Percentiles rank a stretch among this genome's conserved stretches.
These are phyloP conservation scores for Lepus townsendii DNA, from an alignment of 2,797 vertebrate genomes.

Conservation along the genomic window DNA sequence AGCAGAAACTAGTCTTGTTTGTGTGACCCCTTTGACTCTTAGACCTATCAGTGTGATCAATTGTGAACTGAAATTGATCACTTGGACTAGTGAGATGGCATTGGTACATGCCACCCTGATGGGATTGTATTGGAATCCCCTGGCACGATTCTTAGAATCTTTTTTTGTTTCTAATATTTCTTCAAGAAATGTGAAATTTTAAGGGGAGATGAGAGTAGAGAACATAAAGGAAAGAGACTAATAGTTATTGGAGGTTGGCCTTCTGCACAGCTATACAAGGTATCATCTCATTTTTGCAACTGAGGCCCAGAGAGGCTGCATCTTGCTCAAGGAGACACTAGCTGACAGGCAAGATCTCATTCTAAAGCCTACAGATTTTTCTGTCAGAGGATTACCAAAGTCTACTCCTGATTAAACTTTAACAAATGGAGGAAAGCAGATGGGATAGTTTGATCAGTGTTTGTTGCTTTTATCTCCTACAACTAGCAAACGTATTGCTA, in stretches of 20 bases:
- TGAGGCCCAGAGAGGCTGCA: background rate
- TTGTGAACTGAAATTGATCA: too few relatives aligned
- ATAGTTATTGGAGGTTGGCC: background rate
- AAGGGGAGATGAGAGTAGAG: background rate
- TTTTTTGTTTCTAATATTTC: constrained; percentile 2
- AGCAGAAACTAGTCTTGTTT: too few relatives aligned
- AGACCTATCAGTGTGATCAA: too few relatives aligned
- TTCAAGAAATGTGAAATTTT: constrained; percentile 29
- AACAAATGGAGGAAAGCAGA: constrained; percentile 29
- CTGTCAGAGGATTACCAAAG: background rate
- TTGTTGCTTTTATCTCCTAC: background rate
- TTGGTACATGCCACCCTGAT: too few relatives aligned
- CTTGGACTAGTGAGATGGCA: too few relatives aligned
- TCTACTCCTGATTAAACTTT: background rate
- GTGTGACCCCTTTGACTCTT: too few relatives aligned
- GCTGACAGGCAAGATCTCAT: constrained; percentile 20
- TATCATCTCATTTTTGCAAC: constrained; percentile 27
- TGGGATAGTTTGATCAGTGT: background rate
- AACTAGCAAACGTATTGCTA: background rate
- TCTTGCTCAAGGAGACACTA: constrained; percentile 7
- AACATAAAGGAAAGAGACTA: constrained; percentile 40
- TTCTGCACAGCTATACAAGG: constrained; percentile 23
- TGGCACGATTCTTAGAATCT: too few relatives aligned
- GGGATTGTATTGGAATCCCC: too few relatives aligned
- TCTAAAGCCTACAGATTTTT: background rate